A percentile compares a stretch with the other conserved stretches of the same genome.
Conservation (phyloP, 2,888 invertebrate species). For the Trisateles emortualis region DNA sequence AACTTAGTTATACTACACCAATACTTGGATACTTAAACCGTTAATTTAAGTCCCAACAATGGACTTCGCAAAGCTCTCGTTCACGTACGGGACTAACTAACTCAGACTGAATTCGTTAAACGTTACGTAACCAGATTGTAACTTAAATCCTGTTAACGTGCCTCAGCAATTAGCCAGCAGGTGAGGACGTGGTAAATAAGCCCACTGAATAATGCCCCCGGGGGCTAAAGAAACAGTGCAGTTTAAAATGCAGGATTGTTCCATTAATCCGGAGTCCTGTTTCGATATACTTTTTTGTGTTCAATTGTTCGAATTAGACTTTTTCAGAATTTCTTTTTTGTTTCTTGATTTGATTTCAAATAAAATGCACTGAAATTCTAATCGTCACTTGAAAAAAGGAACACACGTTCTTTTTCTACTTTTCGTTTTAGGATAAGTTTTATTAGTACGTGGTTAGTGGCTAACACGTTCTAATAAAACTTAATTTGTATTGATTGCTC, state of each 20-base stretch:
- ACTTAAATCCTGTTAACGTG: constrained; percentile 78
- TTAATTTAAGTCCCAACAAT: constrained; percentile 46
- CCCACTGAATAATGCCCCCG: constrained; percentile 39
- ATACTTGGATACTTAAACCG: constrained; percentile 34
- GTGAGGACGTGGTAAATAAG: constrained; percentile 71
- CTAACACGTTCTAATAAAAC: too few relatives aligned
- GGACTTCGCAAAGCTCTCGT: constrained; percentile 49
- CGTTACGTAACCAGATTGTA: constrained; percentile 77
- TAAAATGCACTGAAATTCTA: too few relatives aligned
- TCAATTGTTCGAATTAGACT: background rate
- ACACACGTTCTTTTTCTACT: too few relatives aligned
- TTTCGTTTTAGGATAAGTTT: too few relatives aligned
- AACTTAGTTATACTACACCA: constrained; percentile 23
- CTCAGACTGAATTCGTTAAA: constrained; percentile 76
- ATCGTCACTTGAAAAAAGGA: too few relatives aligned
- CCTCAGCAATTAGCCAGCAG: constrained; percentile 72
- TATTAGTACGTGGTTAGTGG: too few relatives aligned
- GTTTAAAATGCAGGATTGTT: background rate
- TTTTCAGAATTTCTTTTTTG: background rate
- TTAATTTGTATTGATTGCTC: too few relatives aligned
- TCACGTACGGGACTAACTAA: constrained; percentile 70
- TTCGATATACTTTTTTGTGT: background rate
- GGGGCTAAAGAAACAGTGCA: constrained; percentile 25
- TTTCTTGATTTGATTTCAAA: too few relatives aligned
- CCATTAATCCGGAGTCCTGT: background rate